Evolutionary conservation across 2,797 vertebrate species (phyloP), one percentile per base, ranked within the genome.

Genomic region (Halcyon chelicuti): DNA sequence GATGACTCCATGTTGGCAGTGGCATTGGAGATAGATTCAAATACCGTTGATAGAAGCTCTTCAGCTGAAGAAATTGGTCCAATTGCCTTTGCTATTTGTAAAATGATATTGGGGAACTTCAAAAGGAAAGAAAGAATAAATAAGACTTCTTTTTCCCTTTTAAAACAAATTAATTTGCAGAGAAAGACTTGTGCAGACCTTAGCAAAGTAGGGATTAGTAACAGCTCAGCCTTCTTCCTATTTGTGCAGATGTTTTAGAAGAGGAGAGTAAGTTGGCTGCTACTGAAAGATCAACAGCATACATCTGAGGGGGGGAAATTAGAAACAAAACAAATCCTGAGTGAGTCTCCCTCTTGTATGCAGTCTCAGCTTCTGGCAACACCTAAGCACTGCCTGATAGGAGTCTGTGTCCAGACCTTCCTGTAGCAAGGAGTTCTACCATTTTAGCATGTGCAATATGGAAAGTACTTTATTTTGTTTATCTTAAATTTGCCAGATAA

Each of bases 91-190:
- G 97, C 96, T 88, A 95, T 95, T 90, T 97, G 98, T 46, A 98
- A 97, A 90, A 98, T 80, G 35, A 12, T 91, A 88, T 97, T 94
- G 21, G 98, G 98, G 93, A 98, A 98, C 98, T 98, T 80, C 33
- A 63, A 86, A 82, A 57, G 16, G 47, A 93, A 88, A 93, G 46
- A 75, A 85, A 93, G 55, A 70, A 82, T 7, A 51, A 79, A 7
- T 75, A 71, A 89, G 80, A 35, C 4, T 77, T 80, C 31, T 76
- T 78, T 58, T 29, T 62, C 17, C 26, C 46, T 88, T 87, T 89
- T 62, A 68, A 66, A 95, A 73, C 19, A 86, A 73, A 88, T 14
- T 18, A 35, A 40, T 91, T 78, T 88, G 63, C 52, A 55, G 79
- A 61, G 70, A 47, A 54, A 81, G 62, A 40, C 28, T 55, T 20